Conservation (phyloP, 2,113 vertebrate genomes). For the Etheostoma spectabile region DNA sequence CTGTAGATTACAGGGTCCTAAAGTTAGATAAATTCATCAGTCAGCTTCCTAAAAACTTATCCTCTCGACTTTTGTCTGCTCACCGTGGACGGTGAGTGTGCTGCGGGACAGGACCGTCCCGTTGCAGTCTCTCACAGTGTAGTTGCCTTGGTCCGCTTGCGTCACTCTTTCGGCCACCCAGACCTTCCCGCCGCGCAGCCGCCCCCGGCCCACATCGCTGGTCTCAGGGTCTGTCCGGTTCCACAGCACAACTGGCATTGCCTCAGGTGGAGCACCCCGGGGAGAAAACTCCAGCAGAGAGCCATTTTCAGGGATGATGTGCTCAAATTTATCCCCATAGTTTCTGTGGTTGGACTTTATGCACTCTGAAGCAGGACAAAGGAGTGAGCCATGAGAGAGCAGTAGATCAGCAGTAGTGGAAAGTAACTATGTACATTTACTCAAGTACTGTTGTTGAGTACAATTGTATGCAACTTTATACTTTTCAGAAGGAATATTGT, state of each 20-base stretch:
- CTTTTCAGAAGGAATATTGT: not conserved
- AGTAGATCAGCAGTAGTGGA: not conserved
- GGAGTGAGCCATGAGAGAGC: not conserved
- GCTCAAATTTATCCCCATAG: slow-evolving; percentile 77
- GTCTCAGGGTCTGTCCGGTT: slow-evolving; percentile 59
- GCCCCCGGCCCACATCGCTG: slow-evolving; percentile 35
- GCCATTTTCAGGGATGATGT: slow-evolving; percentile 66
- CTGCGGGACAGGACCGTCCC: slow-evolving; percentile 86
- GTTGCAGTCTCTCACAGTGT: slow-evolving; percentile 86
- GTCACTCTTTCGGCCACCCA: slow-evolving; percentile 79
- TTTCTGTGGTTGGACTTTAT: slow-evolving; percentile 62
- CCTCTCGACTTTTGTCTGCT: slow-evolving; percentile 33
- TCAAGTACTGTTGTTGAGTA: not conserved
- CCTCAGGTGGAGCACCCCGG: slow-evolving; percentile 40
- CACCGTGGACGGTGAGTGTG: slow-evolving; percentile 85
- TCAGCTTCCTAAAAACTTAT: slow-evolving; percentile 1
- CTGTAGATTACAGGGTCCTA: not conserved
- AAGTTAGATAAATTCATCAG: not conserved
- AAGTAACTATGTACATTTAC: not conserved
- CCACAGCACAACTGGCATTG: slow-evolving; percentile 75
- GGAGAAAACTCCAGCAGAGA: slow-evolving; percentile 75
- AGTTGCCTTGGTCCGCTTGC: slow-evolving; percentile 85
- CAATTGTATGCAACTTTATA: not conserved
- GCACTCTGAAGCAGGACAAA: slow-evolving; percentile 67
- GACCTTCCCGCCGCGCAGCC: slow-evolving; percentile 56